Conservation (phyloP, 2,888 invertebrate species). For the Halictus ligatus region DNA sequence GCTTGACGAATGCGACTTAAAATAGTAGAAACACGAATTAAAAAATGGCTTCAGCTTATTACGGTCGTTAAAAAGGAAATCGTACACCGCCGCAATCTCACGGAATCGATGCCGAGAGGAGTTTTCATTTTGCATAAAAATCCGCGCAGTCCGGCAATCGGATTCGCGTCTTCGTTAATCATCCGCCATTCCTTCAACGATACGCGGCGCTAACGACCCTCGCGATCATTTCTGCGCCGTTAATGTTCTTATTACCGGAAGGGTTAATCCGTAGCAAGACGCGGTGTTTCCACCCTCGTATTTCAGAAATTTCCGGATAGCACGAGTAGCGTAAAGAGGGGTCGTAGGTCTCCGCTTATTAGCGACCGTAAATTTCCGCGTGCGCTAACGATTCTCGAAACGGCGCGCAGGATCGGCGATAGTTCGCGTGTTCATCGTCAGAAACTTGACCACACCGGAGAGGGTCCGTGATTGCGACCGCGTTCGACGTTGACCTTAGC, state of each 20-base stretch:
- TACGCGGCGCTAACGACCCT: too few species aligned
- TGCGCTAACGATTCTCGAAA: slow-evolving; percentile 13
- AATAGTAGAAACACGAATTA: too few species aligned
- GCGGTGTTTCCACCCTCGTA: not conserved
- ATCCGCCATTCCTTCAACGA: too few species aligned
- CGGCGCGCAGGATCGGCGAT: not conserved
- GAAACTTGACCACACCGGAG: not conserved
- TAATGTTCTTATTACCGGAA: not conserved
- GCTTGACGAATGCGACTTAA: too few species aligned
- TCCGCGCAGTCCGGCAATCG: too few species aligned
- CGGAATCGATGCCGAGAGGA: too few species aligned
- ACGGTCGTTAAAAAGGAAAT: too few species aligned
- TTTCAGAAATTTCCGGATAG: not conserved
- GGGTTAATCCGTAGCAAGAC: not conserved
- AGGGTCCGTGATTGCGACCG: slow-evolving; percentile 13
- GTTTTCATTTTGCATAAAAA: too few species aligned
- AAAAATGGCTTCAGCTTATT: too few species aligned
- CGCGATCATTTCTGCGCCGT: not conserved
- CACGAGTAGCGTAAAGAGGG: not conserved
- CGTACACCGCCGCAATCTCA: too few species aligned
- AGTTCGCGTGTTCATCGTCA: not conserved
- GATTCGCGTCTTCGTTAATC: too few species aligned
- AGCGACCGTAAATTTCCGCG: slow-evolving; percentile 13
- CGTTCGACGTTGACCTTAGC: slow-evolving; percentile 32
- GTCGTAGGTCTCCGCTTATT: not conserved